phyloP scores from a whole-genome alignment of 2,113 vertebrate genomes.

The Tinamus guttatus region DNA sequence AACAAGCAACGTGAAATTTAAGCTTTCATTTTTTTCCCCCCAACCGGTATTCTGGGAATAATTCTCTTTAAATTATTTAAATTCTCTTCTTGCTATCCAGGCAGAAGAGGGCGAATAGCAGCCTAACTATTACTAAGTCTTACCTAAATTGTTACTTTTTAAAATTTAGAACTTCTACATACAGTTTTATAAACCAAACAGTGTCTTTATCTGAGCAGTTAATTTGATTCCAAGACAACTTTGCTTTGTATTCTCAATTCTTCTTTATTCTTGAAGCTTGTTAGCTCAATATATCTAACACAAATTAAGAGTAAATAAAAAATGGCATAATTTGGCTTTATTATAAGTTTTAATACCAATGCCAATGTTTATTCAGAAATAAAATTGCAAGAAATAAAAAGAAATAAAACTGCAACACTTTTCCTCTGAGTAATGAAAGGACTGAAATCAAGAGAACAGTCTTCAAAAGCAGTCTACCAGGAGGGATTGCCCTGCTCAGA shows the following conservation, averaged over 20 bases:
- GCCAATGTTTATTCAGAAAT: background rate
- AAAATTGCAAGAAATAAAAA: background rate
- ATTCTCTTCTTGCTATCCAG: background rate
- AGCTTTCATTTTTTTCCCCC: background rate
- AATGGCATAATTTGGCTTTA: accelerated
- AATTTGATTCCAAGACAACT: background rate
- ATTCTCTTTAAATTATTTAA: background rate
- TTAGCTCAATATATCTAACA: background rate
- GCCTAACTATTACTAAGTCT: background rate
- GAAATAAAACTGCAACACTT: background rate
- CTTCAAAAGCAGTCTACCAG: background rate
- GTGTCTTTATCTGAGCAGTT: background rate
- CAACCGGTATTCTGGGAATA: background rate
- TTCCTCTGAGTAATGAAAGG: background rate
- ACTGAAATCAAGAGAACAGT: background rate
- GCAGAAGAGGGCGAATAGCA: slow-evolving; percentile 25
- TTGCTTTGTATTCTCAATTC: background rate
- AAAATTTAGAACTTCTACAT: background rate
- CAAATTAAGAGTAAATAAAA: background rate
- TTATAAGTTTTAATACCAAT: background rate
- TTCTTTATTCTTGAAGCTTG: background rate
- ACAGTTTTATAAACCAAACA: background rate
- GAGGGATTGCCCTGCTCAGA: background rate
- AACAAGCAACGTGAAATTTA: background rate
- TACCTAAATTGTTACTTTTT: background rate